Evolutionary conservation across 2,797 vertebrate genomes (phyloP).

Genomic region (Helicolenus hilgendorfi): DNA sequence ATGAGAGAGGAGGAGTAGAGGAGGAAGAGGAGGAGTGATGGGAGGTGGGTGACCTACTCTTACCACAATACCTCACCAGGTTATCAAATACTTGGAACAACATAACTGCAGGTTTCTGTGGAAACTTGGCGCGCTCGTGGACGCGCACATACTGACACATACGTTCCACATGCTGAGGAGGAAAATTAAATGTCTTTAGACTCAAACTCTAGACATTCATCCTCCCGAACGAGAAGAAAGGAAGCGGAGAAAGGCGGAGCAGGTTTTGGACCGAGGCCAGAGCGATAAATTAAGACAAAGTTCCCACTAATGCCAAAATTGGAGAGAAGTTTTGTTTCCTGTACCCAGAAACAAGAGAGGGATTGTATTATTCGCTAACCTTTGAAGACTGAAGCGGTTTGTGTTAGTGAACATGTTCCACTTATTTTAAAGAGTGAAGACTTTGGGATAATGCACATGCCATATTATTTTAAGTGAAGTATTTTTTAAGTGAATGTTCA

Average conservation of each 20-base stretch:
- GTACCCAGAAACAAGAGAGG: conserved; percentile 23
- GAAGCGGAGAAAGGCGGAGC: conserved; percentile 45
- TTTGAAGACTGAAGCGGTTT: neutral
- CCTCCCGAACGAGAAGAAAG: conserved; percentile 42
- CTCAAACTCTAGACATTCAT: conserved; percentile 49
- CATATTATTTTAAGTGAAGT: neutral
- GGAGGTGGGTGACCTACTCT: conserved; percentile 57
- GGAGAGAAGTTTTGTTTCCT: conserved; percentile 42
- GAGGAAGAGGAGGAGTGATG: neutral
- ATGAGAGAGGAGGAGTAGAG: conserved; percentile 38
- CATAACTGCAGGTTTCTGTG: conserved; percentile 74
- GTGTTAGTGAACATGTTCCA: neutral
- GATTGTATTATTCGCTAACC: conserved; percentile 14
- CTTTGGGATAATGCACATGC: neutral
- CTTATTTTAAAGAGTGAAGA: neutral
- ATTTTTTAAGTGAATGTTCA: neutral
- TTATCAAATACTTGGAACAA: conserved; percentile 67
- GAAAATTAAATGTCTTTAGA: conserved; percentile 67
- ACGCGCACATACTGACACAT: conserved; percentile 31
- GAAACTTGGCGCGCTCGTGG: conserved; percentile 61
- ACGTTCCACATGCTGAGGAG: conserved; percentile 65
- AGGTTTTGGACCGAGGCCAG: conserved; percentile 52
- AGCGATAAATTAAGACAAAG: conserved; percentile 60
- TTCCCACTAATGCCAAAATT: conserved; percentile 32
- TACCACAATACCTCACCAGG: conserved; percentile 73